phyloP scores from a whole-genome alignment of 2,888 invertebrate species.

The Dilophus febrilis region DNA sequence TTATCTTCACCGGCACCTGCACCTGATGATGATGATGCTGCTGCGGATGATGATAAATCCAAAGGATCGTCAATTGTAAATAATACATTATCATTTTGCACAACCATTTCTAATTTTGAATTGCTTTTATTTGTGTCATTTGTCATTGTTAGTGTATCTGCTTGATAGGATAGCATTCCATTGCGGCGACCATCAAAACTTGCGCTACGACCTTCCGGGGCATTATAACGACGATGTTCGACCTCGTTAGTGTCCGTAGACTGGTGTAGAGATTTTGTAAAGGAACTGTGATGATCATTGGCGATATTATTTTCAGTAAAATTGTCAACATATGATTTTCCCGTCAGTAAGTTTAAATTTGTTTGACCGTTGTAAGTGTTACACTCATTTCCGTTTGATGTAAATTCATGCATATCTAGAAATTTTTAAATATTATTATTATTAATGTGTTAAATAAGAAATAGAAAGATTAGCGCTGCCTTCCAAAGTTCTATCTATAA shows the following conservation, averaged over 20 bases:
- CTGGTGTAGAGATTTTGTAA: constrained; percentile 14
- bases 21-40: too few relatives aligned
- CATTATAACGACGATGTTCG: constrained; percentile 22
- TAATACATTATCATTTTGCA: constrained; percentile 7
- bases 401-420: too few relatives aligned
- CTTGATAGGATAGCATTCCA: constrained; percentile 17
- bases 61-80: too few relatives aligned
- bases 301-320: not conserved
- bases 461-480: too few relatives aligned
- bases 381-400: too few relatives aligned
- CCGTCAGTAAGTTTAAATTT: not conserved
- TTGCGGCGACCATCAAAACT: constrained; percentile 28
- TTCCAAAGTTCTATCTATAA: too few relatives aligned
- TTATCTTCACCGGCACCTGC: too few relatives aligned
- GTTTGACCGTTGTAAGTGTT: not conserved
- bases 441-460: too few relatives aligned
- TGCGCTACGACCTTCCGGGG: constrained; percentile 24
- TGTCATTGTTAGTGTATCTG: constrained; percentile 1
- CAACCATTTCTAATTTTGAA: constrained; percentile 28
- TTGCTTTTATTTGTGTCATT: constrained; percentile 20
- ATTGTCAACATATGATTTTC: not conserved
- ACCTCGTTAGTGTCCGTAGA: too few relatives aligned
- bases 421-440: too few relatives aligned
- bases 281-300: constrained; percentile 11
- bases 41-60: too few relatives aligned